phyloP scores from a whole-genome alignment of 2,797 vertebrate species.

The Rhynchotus rufescens region DNA sequence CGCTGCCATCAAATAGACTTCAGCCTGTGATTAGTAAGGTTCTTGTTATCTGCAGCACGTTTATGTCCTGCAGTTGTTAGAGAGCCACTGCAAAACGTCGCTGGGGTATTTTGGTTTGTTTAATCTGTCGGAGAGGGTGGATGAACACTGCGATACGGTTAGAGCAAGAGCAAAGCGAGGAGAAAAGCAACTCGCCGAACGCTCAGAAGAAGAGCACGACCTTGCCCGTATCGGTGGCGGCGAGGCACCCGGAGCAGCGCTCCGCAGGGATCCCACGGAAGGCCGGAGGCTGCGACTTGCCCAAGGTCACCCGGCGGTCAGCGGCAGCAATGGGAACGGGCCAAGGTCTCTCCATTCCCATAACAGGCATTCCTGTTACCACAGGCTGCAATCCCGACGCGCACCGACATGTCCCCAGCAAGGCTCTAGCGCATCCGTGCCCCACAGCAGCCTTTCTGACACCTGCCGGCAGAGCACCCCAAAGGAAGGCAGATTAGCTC shows the following conservation, averaged over 20 bases:
- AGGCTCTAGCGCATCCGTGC: fast-evolving
- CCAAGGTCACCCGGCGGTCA: neutral
- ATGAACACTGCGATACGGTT: neutral
- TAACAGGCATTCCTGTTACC: neutral
- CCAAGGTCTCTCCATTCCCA: neutral
- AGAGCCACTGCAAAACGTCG: neutral
- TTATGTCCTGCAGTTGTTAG: too few species aligned
- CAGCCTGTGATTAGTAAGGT: neutral
- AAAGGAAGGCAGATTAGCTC: neutral
- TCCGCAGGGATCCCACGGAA: neutral
- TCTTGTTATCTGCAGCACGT: neutral
- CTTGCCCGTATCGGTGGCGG: neutral
- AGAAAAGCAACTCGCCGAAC: neutral
- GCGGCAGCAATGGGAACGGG: neutral
- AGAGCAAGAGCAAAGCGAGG: neutral
- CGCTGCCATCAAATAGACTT: neutral
- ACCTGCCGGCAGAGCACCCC: neutral
- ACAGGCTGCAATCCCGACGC: neutral
- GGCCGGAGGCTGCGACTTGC: neutral
- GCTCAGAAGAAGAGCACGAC: neutral
- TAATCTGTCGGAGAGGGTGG: neutral
- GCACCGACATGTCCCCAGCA: fast-evolving
- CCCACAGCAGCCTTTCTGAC: neutral
- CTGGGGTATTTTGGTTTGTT: neutral
- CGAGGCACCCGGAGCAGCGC: neutral